Conservation (phyloP, 1,140 invertebrate genomes). For the Epicauta chinensis region DNA sequence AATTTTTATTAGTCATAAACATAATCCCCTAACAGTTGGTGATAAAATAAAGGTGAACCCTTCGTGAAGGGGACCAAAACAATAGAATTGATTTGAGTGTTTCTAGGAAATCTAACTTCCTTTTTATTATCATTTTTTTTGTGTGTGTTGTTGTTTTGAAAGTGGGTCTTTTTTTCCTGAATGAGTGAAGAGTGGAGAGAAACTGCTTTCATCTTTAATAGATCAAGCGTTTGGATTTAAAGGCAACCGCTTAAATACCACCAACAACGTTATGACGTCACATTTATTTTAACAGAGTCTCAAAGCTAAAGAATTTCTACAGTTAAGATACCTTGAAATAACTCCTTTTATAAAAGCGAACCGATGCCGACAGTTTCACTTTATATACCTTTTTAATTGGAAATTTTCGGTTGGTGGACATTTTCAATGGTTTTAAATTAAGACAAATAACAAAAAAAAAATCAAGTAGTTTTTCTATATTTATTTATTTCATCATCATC, state of each 20-base stretch:
- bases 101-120: too few relatives aligned
- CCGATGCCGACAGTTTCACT: constrained; percentile 11
- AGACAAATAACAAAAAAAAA: neutral
- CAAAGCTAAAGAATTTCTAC: constrained; percentile 20
- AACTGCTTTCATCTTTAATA: neutral
- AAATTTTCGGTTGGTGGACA: too few relatives aligned
- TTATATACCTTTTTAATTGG: constrained; percentile 16
- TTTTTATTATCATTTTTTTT: too few relatives aligned
- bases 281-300: constrained; percentile 20
- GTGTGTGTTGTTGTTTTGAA: too few relatives aligned
- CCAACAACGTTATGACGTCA: constrained; percentile 24
- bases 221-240: constrained; percentile 13
- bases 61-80: too few relatives aligned
- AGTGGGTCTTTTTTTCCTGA: too few relatives aligned
- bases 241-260: constrained; percentile 17
- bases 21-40: neutral
- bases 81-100: too few relatives aligned
- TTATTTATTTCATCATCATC: too few relatives aligned
- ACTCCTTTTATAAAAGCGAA: constrained; percentile 20
- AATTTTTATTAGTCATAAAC: constrained; percentile 10
- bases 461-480: too few relatives aligned
- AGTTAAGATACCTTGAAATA: constrained; percentile 23
- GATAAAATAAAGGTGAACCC: too few relatives aligned
- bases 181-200: too few relatives aligned
- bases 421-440: neutral